A percentile compares a stretch with the other conserved stretches of the same genome.
Conservation (phyloP, 2,888 invertebrate genomes). For the Empis stercorea region DNA sequence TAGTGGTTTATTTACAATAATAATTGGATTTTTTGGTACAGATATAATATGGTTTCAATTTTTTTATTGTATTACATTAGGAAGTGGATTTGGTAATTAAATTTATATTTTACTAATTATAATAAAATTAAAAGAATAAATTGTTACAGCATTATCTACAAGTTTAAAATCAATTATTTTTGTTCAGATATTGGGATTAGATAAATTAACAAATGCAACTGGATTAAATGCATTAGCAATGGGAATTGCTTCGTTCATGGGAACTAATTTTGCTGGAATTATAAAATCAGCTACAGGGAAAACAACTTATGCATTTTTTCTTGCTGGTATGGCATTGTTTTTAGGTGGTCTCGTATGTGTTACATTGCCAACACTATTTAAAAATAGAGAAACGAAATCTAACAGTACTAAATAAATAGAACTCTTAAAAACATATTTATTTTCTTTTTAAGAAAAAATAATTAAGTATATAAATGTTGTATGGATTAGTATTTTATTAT, state of each 20-base stretch:
- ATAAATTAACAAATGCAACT: constrained; percentile 66
- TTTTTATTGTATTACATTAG: constrained; percentile 22
- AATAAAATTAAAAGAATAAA: background rate
- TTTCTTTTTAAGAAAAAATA: no score
- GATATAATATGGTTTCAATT: constrained; percentile 23
- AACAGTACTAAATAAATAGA: constrained; percentile 17
- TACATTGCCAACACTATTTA: background rate
- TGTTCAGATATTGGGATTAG: constrained; percentile 63
- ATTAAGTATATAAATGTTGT: no score
- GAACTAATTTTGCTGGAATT: constrained; percentile 36
- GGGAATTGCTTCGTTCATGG: constrained; percentile 58
- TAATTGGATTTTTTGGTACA: constrained; percentile 46
- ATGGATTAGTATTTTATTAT: no score
- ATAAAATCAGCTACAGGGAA: constrained; percentile 18
- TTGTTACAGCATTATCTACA: background rate
- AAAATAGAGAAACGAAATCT: constrained; percentile 12
- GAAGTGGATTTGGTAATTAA: constrained; percentile 23
- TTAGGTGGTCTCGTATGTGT: constrained; percentile 15
- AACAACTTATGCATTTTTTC: constrained; percentile 19
- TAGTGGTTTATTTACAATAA: constrained; percentile 42
- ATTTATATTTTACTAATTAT: background rate
- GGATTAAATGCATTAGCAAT: constrained; percentile 63
- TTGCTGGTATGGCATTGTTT: constrained; percentile 25
- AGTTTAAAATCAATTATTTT: background rate
- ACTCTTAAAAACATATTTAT: no score